Evolutionary conservation across 2,888 invertebrate genomes (phyloP), one percentile per base, ranked within the genome.

Genomic region (Branchipolynoe longqiensis): DNA sequence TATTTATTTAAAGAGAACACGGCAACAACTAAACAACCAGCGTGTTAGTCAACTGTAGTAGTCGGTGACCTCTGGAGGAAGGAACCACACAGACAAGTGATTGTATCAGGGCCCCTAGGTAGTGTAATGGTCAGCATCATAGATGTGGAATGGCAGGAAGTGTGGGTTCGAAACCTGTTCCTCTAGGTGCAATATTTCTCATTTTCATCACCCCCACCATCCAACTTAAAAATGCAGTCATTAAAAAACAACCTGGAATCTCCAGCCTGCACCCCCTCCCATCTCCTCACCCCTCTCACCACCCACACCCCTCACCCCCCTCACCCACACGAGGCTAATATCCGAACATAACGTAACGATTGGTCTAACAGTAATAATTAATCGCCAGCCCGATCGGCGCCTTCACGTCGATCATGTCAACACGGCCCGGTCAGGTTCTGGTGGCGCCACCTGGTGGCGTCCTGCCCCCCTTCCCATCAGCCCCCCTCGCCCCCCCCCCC

Each of bases 361-460:
- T 69, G 69, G 69, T 69, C 33, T 69, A 69, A 69, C 69, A 69
- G n/a, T n/a, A n/a, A 69, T 69, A 69, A 69, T 69, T 69, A 69
- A 69, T 69, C 69, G 38, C 38, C 69, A 69, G 38, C 33, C 69
- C 69, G 69, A 69, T 69, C 69, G 38, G 69, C 69, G 36, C 18
- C n/a, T n/a, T n/a, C 33, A 69, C n/a, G 69, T 69, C 69, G 69
- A 69, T 69, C 69, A 69, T 69, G 69, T 33, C 69, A 69, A 69
- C 69, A 69, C 36, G 36, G n/a, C 69, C 36, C 38, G 69, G 22
- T 69, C 69, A 69, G 69, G 69, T 69, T 69, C 69, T 33, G 69
- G 36, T 38, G 36, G 69, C 38, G 38, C 69, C 69, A 69, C 69
- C 69, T 69, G 69, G 69, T 38, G 69, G 36, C 69, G n/a, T 36